These are phyloP conservation scores for Salminus brasiliensis DNA, from an alignment of 2,113 vertebrate species.

Conservation along the genomic window DNA sequence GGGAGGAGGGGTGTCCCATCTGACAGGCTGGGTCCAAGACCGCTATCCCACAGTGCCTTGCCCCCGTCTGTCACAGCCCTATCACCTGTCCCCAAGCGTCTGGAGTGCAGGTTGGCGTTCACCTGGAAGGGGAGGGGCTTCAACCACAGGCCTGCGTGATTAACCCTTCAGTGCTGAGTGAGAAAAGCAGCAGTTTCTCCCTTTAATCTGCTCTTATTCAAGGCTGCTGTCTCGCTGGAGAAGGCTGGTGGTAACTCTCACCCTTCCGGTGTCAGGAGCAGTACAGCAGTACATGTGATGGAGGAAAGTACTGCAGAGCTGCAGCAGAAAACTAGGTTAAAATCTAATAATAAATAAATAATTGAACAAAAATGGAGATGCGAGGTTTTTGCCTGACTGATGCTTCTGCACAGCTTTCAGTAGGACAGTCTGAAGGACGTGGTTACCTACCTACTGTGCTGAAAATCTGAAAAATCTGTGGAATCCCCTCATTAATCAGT, in stretches of 20 bases:
- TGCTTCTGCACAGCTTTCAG: no score
- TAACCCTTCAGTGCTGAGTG: not conserved
- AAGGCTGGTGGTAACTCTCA: no score
- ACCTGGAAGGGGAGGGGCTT: conserved; percentile 65
- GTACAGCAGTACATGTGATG: no score
- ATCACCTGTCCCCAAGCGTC: conserved; percentile 73
- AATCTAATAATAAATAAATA: no score
- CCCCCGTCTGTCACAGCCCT: conserved; percentile 74
- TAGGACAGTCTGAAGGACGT: no score
- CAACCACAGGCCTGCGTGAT: conserved; percentile 58
- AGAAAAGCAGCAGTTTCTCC: not conserved
- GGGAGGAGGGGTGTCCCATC: conserved; percentile 66
- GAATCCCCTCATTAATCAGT: conserved; percentile 59
- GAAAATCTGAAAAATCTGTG: not conserved
- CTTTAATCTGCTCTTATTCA: not conserved
- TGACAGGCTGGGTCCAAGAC: conserved; percentile 75
- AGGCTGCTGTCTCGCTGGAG: no score
- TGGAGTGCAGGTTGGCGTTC: conserved; percentile 70
- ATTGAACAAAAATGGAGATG: no score
- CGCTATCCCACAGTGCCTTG: conserved; percentile 64
- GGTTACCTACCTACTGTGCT: no score
- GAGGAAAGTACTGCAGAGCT: no score
- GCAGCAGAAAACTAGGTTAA: no score
- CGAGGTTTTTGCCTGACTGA: no score
- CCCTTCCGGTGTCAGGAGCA: no score